Evolutionary conservation across 2,113 vertebrate species (phyloP).

Genomic region (Amphiprion ocellaris): DNA sequence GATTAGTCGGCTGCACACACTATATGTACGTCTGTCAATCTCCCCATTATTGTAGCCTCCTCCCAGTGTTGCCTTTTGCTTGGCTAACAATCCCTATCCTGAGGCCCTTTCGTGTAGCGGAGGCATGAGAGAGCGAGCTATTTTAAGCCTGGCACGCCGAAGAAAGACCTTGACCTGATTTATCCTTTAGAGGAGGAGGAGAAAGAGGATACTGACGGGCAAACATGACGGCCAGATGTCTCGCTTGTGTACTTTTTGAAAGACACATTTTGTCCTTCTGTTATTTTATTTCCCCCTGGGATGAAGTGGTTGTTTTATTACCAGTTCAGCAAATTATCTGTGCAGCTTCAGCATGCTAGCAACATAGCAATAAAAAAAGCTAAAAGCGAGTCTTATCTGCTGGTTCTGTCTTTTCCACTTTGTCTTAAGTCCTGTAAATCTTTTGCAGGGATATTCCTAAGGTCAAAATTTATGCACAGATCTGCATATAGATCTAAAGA

Average conservation of each 20-base stretch:
- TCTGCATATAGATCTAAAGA: too few species aligned
- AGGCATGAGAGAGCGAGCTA: conserved; percentile 66
- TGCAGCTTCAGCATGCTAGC: conserved; percentile 2
- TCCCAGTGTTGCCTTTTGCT: conserved; percentile 45
- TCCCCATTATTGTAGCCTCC: conserved; percentile 42
- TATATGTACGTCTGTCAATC: conserved; percentile 51
- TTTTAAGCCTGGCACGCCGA: conserved; percentile 74
- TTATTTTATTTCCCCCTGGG: neutral
- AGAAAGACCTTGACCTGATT: conserved; percentile 79
- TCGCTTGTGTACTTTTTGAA: conserved; percentile 32
- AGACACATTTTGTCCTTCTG: conserved; percentile 15
- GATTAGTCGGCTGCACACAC: conserved; percentile 52
- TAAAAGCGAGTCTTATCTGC: too few species aligned
- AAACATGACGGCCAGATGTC: conserved; percentile 62
- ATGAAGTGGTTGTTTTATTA: conserved; percentile 2
- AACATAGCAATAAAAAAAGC: too few species aligned
- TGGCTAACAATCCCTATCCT: conserved; percentile 51
- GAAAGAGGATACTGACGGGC: conserved; percentile 47
- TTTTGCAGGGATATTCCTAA: too few species aligned
- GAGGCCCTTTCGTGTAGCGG: conserved; percentile 62
- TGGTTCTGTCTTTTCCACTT: neutral
- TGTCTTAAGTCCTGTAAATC: too few species aligned
- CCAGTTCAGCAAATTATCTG: conserved; percentile 1
- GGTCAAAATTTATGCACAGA: too few species aligned
- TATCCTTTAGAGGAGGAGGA: conserved; percentile 63